A percentile compares a stretch with the other conserved stretches of the same genome.
Conservation (phyloP, 2,113 vertebrate genomes). For the Garra rufa region DNA sequence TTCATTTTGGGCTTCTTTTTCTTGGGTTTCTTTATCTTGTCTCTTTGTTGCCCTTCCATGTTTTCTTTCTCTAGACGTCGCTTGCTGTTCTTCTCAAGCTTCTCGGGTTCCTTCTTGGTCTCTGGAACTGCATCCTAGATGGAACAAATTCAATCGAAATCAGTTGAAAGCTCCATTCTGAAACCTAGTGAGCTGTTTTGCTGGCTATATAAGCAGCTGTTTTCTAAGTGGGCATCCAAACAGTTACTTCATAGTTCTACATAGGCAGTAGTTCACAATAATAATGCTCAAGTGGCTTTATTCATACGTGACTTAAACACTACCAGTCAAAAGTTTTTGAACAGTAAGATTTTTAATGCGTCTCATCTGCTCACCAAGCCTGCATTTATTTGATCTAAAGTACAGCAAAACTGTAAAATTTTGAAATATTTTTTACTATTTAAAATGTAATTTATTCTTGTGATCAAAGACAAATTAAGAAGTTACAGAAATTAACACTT, state of each 20-base stretch:
- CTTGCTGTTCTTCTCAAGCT: conserved; percentile 84
- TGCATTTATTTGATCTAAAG: too few relatives aligned
- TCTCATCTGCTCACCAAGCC: too few relatives aligned
- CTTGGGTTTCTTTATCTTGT: conserved; percentile 83
- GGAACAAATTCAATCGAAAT: neutral
- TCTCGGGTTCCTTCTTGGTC: conserved; percentile 77
- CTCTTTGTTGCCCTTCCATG: conserved; percentile 76
- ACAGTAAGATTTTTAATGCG: too few relatives aligned
- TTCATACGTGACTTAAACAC: too few relatives aligned
- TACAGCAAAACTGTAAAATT: too few relatives aligned
- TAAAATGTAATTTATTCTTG: too few relatives aligned
- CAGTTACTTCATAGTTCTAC: neutral
- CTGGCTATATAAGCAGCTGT: neutral
- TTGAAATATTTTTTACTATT: too few relatives aligned
- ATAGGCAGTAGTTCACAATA: neutral
- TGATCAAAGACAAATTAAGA: too few relatives aligned
- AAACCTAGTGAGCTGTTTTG: neutral
- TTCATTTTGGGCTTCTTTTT: conserved; percentile 87
- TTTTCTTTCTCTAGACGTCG: conserved; percentile 83
- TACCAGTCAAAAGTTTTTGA: too few relatives aligned
- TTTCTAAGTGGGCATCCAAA: neutral
- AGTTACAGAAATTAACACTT: too few relatives aligned
- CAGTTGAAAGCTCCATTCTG: neutral
- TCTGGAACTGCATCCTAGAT: conserved; percentile 77
- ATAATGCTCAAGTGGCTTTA: too few relatives aligned